Percentiles rank a stretch among this genome's conserved stretches.
Evolutionary conservation across 1,140 invertebrate genomes (phyloP).

Genomic region (Pseudomyrmex concolor): DNA sequence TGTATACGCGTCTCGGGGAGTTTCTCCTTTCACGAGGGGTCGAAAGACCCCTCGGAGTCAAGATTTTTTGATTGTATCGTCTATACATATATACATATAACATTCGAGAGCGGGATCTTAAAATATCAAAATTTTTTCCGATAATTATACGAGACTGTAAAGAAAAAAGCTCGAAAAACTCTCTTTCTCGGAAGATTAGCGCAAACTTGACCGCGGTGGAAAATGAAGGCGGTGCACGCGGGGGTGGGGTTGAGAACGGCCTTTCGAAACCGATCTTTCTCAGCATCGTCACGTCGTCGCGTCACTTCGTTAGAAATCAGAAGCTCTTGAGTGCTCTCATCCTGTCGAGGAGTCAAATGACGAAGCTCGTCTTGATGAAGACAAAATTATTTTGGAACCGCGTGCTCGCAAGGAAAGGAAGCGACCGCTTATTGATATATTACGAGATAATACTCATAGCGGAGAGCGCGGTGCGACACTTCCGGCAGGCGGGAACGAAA

Average conservation of each 20-base stretch:
- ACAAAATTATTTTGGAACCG: conserved; percentile 41
- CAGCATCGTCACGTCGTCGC: conserved; percentile 39
- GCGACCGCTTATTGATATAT: conserved; percentile 39
- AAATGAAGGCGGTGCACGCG: no score
- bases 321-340: conserved; percentile 50
- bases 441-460: conserved; percentile 33
- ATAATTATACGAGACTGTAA: not conserved
- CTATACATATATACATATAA: no score
- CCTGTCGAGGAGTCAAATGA: conserved; percentile 20
- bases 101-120: not conserved
- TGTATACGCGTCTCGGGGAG: conserved; percentile 11
- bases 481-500: conserved; percentile 27
- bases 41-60: conserved; percentile 8
- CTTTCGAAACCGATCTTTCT: conserved; percentile 9
- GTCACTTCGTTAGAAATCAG: conserved; percentile 26
- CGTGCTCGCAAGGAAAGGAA: conserved; percentile 23
- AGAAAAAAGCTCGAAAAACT: not conserved
- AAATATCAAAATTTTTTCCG: conserved; percentile 17
- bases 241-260: no score
- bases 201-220: not conserved
- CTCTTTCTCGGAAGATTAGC: not conserved
- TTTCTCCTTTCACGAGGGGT: conserved; percentile 14
- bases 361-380: conserved; percentile 10
- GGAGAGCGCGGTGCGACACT: conserved; percentile 34
- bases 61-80: not conserved